Evolutionary conservation across 2,113 vertebrate species (phyloP), one percentile per base, ranked within the genome.

Genomic region (Microcebus tavaratra): DNA sequence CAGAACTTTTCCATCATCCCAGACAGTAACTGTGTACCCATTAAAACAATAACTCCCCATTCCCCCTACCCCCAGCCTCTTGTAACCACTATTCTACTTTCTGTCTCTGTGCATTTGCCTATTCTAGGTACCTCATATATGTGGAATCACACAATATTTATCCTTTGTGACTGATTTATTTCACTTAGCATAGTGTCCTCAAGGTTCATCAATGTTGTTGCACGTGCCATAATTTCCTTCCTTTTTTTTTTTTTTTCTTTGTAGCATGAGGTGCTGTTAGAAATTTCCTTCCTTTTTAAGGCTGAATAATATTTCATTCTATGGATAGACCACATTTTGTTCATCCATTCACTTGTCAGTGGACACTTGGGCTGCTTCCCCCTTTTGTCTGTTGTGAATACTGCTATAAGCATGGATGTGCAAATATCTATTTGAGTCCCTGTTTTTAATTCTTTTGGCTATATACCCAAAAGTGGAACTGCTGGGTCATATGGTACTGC

Each of bases 221-320:
- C 23, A 15, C 55, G 50, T 84, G 4, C 91, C 34, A 39, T 61
- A 61, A 89, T 92, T 79, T 94, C 63, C 87, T 87, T 88, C 53
- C 55, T 96, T 92, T 92, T 92, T 53, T 42, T 42, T n/a, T 42
- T 42, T 42, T 42, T 42, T 42, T 42, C 42, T 42, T 42, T 42
- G 42, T 42, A 42, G 42, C 5, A 42, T 42, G 42, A 42, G 42
- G 42, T 42, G 42, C 42, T 42, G 42, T 42, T 42, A 42, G 42
- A 42, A 61, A 89, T 92, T 79, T 95, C 63, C 87, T 87, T 88
- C 53, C 55, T 96, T 92, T 92, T 92, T 53, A 90, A 76, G 29
- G 23, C 73, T 78, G 50, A 90, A n/a, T 90, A 86, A 90, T 90
- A 78, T 76, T 89, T 75, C 68, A 63, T 70, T 76, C 3, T 75